Conservation (phyloP, 2,888 invertebrate genomes). For the Microctonus hyperodae region DNA sequence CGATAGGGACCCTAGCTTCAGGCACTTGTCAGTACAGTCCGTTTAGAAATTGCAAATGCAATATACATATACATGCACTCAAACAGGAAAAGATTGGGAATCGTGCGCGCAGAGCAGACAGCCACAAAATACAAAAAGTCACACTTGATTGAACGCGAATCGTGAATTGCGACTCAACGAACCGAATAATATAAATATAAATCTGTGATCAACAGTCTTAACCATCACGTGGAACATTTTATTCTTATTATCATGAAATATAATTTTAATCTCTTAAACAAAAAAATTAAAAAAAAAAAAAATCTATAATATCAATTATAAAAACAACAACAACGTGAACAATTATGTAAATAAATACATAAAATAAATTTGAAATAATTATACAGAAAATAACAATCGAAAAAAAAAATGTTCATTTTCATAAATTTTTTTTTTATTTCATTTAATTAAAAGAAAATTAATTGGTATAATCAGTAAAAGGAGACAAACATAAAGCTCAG, state of each 20-base stretch:
- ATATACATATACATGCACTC: too few relatives aligned
- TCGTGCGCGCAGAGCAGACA: conserved; percentile 44
- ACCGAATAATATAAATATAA: conserved; percentile 32
- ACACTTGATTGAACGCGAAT: conserved; percentile 40
- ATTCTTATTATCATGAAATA: conserved; percentile 8
- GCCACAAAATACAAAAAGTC: conserved; percentile 32
- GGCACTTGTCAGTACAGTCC: conserved; percentile 28
- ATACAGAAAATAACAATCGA: too few relatives aligned
- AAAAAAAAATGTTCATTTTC: too few relatives aligned
- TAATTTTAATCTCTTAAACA: not conserved
- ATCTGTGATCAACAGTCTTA: conserved; percentile 32
- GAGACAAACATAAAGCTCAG: not conserved
- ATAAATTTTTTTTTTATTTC: too few relatives aligned
- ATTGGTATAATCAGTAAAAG: not conserved
- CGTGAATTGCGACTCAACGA: conserved; percentile 39
- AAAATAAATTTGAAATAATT: too few relatives aligned
- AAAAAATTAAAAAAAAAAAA: not conserved
- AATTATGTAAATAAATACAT: too few relatives aligned
- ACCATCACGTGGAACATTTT: conserved; percentile 9
- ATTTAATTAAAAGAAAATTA: conserved; percentile 1
- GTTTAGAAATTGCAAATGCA: conserved; percentile 33
- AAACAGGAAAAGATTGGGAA: too few relatives aligned
- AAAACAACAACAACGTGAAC: too few relatives aligned
- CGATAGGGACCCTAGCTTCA: conserved; percentile 27
- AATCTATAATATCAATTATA: too few relatives aligned